Percentiles rank a stretch among this genome's conserved stretches.
Conservation (phyloP, 2,113 vertebrate species). For the Chaenocephalus aceratus region DNA sequence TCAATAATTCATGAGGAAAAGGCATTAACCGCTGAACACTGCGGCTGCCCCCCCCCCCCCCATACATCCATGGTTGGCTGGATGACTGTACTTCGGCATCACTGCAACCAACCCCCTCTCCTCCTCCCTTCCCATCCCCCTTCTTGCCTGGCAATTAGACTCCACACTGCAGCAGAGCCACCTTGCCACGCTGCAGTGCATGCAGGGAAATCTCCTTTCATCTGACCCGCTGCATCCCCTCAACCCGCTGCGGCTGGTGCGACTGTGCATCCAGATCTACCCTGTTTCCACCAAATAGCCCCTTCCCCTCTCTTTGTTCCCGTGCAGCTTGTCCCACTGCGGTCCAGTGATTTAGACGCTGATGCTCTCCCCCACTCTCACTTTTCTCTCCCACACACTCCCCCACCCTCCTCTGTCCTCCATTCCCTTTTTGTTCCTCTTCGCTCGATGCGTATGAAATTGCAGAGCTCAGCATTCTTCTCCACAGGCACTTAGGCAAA, state of each 20-base stretch:
- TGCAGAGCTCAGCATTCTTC: conserved; percentile 83
- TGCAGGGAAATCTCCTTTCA: conserved; percentile 56
- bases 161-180: conserved; percentile 78
- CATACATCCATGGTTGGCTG: conserved; percentile 47
- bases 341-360: conserved; percentile 47
- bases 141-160: conserved; percentile 71
- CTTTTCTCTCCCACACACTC: conserved; percentile 5
- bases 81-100: conserved; percentile 71
- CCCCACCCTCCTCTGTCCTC: conserved; percentile 43
- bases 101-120: conserved; percentile 67
- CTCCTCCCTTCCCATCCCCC: conserved; percentile 57
- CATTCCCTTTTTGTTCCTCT: conserved; percentile 51
- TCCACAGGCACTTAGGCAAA: conserved; percentile 65
- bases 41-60: conserved; percentile 27
- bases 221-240: conserved; percentile 55
- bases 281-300: conserved; percentile 8
- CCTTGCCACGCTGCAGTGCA: conserved; percentile 64
- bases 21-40: conserved; percentile 60
- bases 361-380: conserved; percentile 45
- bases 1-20: conserved; percentile 75
- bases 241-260: conserved; percentile 25
- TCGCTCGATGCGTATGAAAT: conserved; percentile 68
- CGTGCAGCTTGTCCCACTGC: conserved; percentile 62
- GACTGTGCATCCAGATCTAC: conserved; percentile 22
- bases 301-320: conserved; percentile 39